Conservation (phyloP, 2,888 invertebrate genomes). For the Pachymerium ferrugineum region DNA sequence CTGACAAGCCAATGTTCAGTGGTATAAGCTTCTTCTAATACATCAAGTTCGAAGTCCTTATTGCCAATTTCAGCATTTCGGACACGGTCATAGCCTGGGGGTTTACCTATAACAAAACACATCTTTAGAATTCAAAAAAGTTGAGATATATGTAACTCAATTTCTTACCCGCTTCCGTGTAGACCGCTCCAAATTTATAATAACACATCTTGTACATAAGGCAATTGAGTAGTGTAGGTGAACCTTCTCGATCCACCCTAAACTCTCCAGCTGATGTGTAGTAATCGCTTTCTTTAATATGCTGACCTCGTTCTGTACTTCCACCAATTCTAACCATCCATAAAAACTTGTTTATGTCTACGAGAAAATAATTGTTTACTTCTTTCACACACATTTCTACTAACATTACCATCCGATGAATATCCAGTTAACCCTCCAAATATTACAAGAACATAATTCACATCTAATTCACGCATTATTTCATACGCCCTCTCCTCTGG, state of each 20-base stretch:
- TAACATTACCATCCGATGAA: conserved; percentile 87
- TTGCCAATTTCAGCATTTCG: conserved; percentile 96
- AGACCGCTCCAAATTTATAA: conserved; percentile 93
- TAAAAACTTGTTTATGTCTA: conserved; percentile 96
- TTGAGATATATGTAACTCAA: not conserved
- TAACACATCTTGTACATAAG: conserved; percentile 99
- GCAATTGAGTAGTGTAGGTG: conserved; percentile 84
- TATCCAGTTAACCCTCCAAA: conserved; percentile 98
- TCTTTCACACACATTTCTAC: too few species aligned
- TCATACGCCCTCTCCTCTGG: conserved; percentile 94
- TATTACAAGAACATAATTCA: conserved; percentile 95
- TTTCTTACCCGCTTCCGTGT: conserved; percentile 77
- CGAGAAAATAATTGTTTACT: too few species aligned
- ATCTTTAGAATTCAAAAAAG: not conserved
- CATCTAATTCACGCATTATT: conserved; percentile 95
- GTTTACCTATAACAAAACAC: conserved; percentile 61
- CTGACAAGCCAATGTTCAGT: conserved; percentile 99
- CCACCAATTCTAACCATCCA: conserved; percentile 99
- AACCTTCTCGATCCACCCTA: conserved; percentile 89
- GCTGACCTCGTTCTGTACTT: conserved; percentile 86
- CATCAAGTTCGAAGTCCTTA: conserved; percentile 95
- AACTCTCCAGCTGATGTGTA: conserved; percentile 95
- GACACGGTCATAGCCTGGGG: conserved; percentile 93
- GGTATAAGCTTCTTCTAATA: conserved; percentile 98
- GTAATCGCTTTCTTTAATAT: conserved; percentile 94